These are phyloP conservation scores for Diorhabda sublineata DNA, from an alignment of 1,140 invertebrate genomes.

Conservation along the genomic window DNA sequence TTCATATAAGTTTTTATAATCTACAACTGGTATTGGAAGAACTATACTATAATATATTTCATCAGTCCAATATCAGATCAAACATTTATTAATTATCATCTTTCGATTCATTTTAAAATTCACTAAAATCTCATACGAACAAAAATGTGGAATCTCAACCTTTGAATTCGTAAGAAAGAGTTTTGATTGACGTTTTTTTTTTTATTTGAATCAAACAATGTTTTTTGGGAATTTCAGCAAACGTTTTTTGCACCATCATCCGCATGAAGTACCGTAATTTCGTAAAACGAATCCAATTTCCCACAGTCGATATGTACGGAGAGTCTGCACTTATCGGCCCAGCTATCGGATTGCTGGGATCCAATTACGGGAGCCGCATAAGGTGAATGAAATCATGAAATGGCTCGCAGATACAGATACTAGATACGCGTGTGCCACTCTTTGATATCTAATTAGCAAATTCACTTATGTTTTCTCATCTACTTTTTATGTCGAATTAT, in stretches of 20 bases:
- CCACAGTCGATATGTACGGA: conserved; percentile 31
- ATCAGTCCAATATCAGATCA: too few species aligned
- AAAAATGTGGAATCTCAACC: too few species aligned
- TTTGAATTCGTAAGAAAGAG: too few species aligned
- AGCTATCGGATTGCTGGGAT: conserved; percentile 38
- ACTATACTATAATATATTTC: too few species aligned
- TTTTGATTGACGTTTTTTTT: too few species aligned
- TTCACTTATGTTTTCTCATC: conserved; percentile 8
- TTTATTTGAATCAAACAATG: too few species aligned
- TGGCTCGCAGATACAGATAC: conserved; percentile 34
- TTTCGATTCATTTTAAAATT: too few species aligned
- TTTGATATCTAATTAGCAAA: conserved; percentile 39
- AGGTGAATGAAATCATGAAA: conserved; percentile 44
- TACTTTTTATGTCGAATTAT: not conserved
- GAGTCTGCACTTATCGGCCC: conserved; percentile 31
- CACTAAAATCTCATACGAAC: too few species aligned
- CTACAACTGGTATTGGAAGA: too few species aligned
- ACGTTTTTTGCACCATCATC: not conserved
- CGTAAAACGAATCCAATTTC: conserved; percentile 27
- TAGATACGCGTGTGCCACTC: conserved; percentile 35
- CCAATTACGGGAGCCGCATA: conserved; percentile 40
- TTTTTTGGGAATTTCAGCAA: too few species aligned
- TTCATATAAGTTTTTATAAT: too few species aligned
- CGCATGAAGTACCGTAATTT: conserved; percentile 23
- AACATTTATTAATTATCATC: too few species aligned